Conservation (phyloP, 1,140 invertebrate genomes). For the Chelonus insularis region DNA sequence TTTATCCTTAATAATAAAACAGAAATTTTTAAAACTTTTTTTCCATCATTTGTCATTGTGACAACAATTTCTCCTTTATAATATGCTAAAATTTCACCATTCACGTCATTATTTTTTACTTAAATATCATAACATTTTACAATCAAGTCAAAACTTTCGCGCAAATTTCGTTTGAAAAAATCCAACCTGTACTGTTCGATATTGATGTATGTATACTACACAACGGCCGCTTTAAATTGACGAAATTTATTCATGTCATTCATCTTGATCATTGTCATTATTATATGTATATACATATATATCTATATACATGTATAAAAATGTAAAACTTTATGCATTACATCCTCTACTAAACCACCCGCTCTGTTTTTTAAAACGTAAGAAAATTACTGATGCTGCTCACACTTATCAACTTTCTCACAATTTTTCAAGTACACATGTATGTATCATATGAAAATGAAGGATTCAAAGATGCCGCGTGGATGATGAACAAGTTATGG, state of each 20-base stretch:
- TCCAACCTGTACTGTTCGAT: slow-evolving; percentile 38
- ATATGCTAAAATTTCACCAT: too few species aligned
- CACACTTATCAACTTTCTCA: slow-evolving; percentile 37
- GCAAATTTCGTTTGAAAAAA: too few species aligned
- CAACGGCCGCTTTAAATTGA: slow-evolving; percentile 15
- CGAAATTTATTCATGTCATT: background rate
- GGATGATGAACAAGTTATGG: background rate
- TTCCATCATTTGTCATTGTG: too few species aligned
- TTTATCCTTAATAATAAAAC: too few species aligned
- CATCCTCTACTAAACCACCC: slow-evolving; percentile 25
- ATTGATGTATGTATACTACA: background rate
- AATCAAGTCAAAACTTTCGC: too few species aligned
- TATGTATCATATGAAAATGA: background rate
- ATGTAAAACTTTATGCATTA: too few species aligned
- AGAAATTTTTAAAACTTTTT: too few species aligned
- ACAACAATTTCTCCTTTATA: too few species aligned
- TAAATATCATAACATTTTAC: too few species aligned
- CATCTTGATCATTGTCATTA: background rate
- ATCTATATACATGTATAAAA: too few species aligned
- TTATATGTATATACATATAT: background rate
- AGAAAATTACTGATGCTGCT: slow-evolving; percentile 6
- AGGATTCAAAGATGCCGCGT: background rate
- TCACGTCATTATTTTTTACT: background rate
- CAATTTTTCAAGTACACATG: slow-evolving; percentile 31
- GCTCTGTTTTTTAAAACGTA: background rate